These are phyloP conservation scores for Cyaniris semiargus DNA, from an alignment of 2,888 invertebrate species.

Conservation along the genomic window DNA sequence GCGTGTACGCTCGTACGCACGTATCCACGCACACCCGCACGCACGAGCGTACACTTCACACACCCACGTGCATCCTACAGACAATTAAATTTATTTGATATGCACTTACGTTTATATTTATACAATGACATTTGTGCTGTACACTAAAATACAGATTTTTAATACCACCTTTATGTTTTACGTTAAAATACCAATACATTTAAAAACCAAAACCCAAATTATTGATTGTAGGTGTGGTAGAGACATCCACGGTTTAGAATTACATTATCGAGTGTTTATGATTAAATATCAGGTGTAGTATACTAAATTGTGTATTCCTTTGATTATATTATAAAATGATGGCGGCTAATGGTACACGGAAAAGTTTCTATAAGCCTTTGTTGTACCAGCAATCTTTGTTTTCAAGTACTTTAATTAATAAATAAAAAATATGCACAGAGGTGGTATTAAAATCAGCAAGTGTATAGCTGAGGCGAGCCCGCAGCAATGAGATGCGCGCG, in stretches of 20 bases:
- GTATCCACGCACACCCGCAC: slow-evolving; percentile 25
- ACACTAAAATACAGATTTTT: slow-evolving; percentile 53
- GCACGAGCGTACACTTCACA: slow-evolving; percentile 33
- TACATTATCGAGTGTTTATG: too few species aligned
- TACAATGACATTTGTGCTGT: slow-evolving; percentile 78
- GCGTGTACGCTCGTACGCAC: slow-evolving; percentile 26
- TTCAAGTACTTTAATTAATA: too few species aligned
- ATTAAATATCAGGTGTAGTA: too few species aligned
- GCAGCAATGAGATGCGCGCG: slow-evolving; percentile 34
- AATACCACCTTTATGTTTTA: slow-evolving; percentile 5
- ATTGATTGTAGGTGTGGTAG: neutral
- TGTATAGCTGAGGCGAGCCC: slow-evolving; percentile 32
- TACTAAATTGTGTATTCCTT: too few species aligned
- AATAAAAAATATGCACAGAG: neutral
- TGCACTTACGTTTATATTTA: slow-evolving; percentile 75
- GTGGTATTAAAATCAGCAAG: slow-evolving; percentile 1
- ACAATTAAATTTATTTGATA: slow-evolving; percentile 76
- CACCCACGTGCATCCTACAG: slow-evolving; percentile 60
- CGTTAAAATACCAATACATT: neutral
- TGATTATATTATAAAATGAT: too few species aligned
- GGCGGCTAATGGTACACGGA: too few species aligned
- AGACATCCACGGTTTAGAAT: neutral
- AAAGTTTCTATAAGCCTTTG: too few species aligned
- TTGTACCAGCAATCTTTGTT: too few species aligned
- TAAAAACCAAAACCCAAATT: neutral